These are phyloP conservation scores for Okamejei kenojei DNA, from an alignment of 2,797 vertebrate species.

Conservation along the genomic window DNA sequence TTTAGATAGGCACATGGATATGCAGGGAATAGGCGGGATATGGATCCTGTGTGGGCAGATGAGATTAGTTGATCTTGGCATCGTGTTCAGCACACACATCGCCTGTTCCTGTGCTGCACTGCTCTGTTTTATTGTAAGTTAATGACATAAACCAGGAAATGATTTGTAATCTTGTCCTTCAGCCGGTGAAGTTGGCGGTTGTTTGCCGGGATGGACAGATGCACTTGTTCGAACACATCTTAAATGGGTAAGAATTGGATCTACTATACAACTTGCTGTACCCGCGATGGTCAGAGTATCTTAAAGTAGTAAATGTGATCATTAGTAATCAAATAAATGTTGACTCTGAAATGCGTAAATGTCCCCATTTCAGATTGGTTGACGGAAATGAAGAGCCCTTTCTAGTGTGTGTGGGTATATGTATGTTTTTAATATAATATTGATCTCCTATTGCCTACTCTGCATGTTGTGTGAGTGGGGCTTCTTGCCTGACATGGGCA, in stretches of 20 bases:
- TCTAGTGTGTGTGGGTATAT: no score
- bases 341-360: background rate
- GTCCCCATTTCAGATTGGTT: background rate
- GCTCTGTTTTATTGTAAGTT: background rate
- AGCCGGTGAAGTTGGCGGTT: slow-evolving; percentile 90
- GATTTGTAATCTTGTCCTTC: slow-evolving; percentile 40
- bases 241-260: slow-evolving; percentile 82
- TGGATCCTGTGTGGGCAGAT: no score
- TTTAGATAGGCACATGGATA: no score
- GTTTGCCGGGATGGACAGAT: slow-evolving; percentile 90
- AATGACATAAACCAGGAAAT: background rate
- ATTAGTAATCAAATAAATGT: no score
- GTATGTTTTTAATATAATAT: no score
- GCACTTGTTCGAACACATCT: slow-evolving; percentile 93
- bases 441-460: background rate
- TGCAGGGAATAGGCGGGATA: no score
- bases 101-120: no score
- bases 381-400: background rate
- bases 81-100: no score
- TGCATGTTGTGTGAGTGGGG: background rate
- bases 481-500: background rate
- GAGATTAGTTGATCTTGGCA: no score
- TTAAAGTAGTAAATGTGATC: no score
- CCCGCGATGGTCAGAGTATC: no score
- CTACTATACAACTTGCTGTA: background rate